Conservation (phyloP, 2,888 invertebrate genomes). For the Cremastinae sp. region DNA sequence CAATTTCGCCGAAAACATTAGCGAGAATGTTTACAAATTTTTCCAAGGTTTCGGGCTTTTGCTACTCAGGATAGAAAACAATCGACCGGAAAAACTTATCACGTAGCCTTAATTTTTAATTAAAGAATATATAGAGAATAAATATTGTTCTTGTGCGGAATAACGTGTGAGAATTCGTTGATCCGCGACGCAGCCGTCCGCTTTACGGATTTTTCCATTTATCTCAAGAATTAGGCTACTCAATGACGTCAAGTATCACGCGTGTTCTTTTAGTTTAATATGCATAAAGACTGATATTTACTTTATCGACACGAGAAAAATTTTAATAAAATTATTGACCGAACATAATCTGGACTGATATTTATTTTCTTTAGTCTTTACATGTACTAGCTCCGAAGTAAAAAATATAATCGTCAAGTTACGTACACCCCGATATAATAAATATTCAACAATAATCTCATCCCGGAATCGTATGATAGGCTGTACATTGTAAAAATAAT, state of each 20-base stretch:
- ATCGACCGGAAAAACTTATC: conserved; percentile 52
- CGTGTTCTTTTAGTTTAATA: conserved; percentile 44
- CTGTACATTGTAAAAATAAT: conserved; percentile 59
- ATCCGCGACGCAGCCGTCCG: conserved; percentile 50
- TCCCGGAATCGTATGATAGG: conserved; percentile 28
- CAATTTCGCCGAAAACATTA: conserved; percentile 75
- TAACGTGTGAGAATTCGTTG: conserved; percentile 37
- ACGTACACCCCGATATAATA: conserved; percentile 45
- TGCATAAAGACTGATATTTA: conserved; percentile 50
- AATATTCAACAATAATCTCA: conserved; percentile 38
- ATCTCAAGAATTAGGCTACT: too few relatives aligned
- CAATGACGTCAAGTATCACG: conserved; percentile 17
- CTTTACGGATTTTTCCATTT: conserved; percentile 32
- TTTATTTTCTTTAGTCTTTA: conserved; percentile 30
- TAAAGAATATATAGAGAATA: conserved; percentile 9
- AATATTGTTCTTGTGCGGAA: conserved; percentile 14
- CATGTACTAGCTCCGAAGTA: conserved; percentile 20
- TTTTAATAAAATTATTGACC: conserved; percentile 14
- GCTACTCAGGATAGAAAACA: conserved; percentile 80
- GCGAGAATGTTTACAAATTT: conserved; percentile 78
- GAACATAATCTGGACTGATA: not conserved
- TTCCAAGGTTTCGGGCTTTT: conserved; percentile 82
- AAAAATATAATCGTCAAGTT: conserved; percentile 3
- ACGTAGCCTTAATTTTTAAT: conserved; percentile 50
- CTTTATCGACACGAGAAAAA: conserved; percentile 33